These are phyloP conservation scores for Molorchus minor DNA, from an alignment of 2,888 invertebrate species.

Conservation along the genomic window DNA sequence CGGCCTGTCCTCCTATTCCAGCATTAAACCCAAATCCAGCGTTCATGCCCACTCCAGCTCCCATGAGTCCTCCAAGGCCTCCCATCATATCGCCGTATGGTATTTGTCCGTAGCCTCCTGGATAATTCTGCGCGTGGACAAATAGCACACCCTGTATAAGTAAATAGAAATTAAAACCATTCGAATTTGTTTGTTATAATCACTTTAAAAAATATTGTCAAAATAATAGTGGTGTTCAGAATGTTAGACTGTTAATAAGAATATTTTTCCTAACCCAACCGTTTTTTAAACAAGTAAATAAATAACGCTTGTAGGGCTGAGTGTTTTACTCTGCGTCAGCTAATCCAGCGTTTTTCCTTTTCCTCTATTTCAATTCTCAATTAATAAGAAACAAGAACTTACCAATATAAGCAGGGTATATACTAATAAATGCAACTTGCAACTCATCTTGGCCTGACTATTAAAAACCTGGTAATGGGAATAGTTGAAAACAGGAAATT, in stretches of 20 bases:
- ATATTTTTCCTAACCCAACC: background rate
- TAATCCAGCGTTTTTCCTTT: too few relatives aligned
- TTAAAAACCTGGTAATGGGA: too few relatives aligned
- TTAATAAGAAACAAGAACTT: too few relatives aligned
- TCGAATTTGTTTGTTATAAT: background rate
- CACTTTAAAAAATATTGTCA: background rate
- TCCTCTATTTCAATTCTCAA: too few relatives aligned
- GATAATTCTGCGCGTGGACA: background rate
- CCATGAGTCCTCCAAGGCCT: background rate
- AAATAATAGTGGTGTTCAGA: background rate
- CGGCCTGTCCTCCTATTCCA: background rate
- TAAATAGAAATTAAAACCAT: background rate
- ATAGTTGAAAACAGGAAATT: too few relatives aligned
- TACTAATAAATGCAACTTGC: too few relatives aligned
- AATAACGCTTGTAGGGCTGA: background rate
- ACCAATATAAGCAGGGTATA: too few relatives aligned
- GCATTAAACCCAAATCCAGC: conserved; percentile 5
- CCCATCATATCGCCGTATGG: background rate
- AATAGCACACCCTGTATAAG: background rate
- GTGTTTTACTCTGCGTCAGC: too few relatives aligned
- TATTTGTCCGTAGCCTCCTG: background rate
- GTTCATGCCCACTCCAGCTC: background rate
- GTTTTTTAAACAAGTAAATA: background rate
- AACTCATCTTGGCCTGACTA: too few relatives aligned
- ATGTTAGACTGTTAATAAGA: too few relatives aligned